Conservation (phyloP, 2,113 vertebrate species). For the Mustela nigripes region DNA sequence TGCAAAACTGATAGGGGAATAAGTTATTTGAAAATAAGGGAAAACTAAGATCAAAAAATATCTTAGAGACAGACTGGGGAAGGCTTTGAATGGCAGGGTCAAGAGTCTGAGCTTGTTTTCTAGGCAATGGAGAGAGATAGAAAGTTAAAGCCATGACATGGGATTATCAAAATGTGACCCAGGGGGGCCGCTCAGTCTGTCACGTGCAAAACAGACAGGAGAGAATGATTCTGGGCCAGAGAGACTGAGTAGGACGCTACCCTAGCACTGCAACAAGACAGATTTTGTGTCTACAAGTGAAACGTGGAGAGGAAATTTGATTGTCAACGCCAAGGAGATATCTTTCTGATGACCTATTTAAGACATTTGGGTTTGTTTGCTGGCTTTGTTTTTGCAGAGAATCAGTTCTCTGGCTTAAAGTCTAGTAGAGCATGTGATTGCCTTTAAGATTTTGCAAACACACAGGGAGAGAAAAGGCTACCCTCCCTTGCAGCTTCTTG, state of each 20-base stretch:
- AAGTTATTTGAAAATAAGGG: not conserved
- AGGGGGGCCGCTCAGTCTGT: not conserved
- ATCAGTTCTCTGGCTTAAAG: constrained; percentile 14
- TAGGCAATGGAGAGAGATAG: not conserved
- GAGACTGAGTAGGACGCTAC: not conserved
- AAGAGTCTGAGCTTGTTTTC: not conserved
- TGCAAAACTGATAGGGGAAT: not conserved
- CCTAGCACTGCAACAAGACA: too few relatives aligned
- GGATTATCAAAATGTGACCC: not conserved
- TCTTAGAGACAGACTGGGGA: not conserved
- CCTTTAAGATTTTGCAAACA: constrained; percentile 42
- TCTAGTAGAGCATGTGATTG: constrained; percentile 50
- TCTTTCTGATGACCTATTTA: constrained; percentile 2
- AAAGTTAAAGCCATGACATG: not conserved
- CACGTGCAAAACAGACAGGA: not conserved
- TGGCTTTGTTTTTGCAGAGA: not conserved
- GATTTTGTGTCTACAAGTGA: not conserved
- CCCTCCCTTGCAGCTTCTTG: constrained; percentile 38
- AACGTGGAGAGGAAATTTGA: not conserved
- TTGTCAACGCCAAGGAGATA: not conserved
- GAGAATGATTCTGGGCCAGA: not conserved
- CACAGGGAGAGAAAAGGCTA: constrained; percentile 34
- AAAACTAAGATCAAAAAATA: not conserved
- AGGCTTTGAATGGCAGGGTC: not conserved
- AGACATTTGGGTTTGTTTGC: not conserved